Base-by-base conservation (phyloP, 1,140 invertebrate genomes). In the Lepidurus apus region DNA sequence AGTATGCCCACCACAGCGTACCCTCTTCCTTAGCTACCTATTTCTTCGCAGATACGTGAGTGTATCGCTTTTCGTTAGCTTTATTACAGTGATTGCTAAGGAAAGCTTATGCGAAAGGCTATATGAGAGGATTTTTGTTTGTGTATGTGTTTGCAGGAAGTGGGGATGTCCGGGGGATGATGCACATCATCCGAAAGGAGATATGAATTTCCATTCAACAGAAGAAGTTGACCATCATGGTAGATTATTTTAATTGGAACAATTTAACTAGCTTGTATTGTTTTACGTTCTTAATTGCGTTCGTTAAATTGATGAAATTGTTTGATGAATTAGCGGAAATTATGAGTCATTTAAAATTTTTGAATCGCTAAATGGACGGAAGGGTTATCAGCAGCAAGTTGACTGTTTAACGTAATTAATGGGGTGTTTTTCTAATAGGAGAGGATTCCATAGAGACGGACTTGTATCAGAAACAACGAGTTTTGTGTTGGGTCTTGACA, bases 401-500 rank as follows among this genome's bases (percentile, higher is more conserved):
- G 1, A 34, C 1, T 34, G 26, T 34, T 34, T 34, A 34, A 34
- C 1, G 26, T 34, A 34, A 34, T 34, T 34, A 34, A 34, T 3
- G 26, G 26, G 26, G 26, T 34, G 26, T 3, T 34, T 34, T 34
- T 3, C 26, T 34, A 34, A 34, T 34, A 34, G 26, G 26, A 34
- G 26, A 34, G 1, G 26, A 34, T 34, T 34, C 26, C 1, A 34
- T 3, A 34, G 26, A 1, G 26, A 34, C 1, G 2, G 26, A 34
- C 1, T 34, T 34, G 26, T 34, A 34, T 3, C 26, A 34, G 1
- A 34, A 34, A 34, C 26, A 34, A 3, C 26, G 93, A 74, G 91
- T 99, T 0, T 87, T 98, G 1, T 99, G 97, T 84, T 98, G 96
- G 96, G 88, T 99, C 10, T 95, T 98, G 92, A 99, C 97, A 0